A percentile compares a stretch with the other conserved stretches of the same genome.
These are phyloP conservation scores for Sycophila texana DNA, from an alignment of 2,888 invertebrate genomes.

Conservation along the genomic window DNA sequence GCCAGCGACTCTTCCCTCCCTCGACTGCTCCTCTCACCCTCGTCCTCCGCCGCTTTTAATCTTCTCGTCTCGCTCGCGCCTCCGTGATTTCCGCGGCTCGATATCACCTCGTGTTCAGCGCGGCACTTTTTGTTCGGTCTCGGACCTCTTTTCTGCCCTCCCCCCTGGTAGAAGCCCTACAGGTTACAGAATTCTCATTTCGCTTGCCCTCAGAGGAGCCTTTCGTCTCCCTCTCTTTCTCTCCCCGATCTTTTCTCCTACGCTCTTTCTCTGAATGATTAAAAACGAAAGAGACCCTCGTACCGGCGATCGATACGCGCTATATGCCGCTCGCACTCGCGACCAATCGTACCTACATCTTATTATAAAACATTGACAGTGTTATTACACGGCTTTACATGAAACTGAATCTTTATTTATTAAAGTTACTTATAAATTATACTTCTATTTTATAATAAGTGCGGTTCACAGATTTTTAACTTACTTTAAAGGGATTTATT, in stretches of 20 bases:
- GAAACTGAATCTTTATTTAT: too few species aligned
- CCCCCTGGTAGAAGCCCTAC: conserved; percentile 3
- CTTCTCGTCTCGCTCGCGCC: conserved; percentile 22
- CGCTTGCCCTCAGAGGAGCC: conserved; percentile 11
- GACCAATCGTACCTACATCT: too few species aligned
- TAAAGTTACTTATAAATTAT: too few species aligned
- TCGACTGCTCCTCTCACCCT: not conserved
- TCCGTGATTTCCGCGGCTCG: conserved; percentile 8
- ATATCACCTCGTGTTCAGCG: not conserved
- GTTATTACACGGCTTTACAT: too few species aligned
- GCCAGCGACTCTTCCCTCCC: conserved; percentile 10
- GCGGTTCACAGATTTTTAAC: too few species aligned
- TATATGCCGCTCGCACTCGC: not conserved
- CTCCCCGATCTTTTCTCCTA: not conserved
- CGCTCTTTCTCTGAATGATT: conserved; percentile 23
- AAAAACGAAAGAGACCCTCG: conserved; percentile 23
- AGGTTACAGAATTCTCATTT: conserved; percentile 38
- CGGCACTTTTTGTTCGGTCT: not conserved
- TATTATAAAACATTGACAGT: too few species aligned
- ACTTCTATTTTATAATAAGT: too few species aligned
- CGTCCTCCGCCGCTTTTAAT: conserved; percentile 13
- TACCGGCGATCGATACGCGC: not conserved
- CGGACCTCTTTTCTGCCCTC: not conserved
- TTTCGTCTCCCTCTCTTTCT: not conserved
- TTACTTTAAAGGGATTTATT: too few species aligned